Percentiles rank a stretch among this genome's conserved stretches.
These are phyloP conservation scores for Axinella damicornis DNA, from an alignment of 37 sponge, comb jelly and placozoan genomes.

Conservation along the genomic window DNA sequence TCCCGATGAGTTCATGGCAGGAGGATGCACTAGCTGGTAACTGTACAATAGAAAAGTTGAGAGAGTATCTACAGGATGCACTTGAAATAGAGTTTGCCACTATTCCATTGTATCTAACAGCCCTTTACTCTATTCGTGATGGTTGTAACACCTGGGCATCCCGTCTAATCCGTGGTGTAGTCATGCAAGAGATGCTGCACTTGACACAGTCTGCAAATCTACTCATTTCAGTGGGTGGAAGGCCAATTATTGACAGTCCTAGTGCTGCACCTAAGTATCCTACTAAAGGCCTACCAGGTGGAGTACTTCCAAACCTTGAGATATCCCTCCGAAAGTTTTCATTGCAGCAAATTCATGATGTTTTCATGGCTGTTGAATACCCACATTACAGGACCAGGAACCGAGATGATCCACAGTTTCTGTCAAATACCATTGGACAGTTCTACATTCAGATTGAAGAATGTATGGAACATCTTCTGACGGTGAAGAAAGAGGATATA, in stretches of 20 bases:
- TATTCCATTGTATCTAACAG: conserved; percentile 51
- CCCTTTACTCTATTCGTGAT: too few species aligned
- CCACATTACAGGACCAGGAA: conserved; percentile 17
- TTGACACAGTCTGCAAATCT: too few species aligned
- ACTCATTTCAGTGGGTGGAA: too few species aligned
- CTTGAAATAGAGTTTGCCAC: conserved; percentile 37
- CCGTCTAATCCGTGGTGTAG: too few species aligned
- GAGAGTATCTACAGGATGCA: conserved; percentile 21
- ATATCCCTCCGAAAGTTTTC: conserved; percentile 23
- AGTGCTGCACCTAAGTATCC: conserved; percentile 21
- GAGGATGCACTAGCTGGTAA: too few species aligned
- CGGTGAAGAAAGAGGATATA: too few species aligned
- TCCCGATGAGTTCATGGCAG: too few species aligned
- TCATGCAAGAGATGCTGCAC: too few species aligned
- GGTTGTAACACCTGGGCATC: too few species aligned
- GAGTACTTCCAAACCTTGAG: conserved; percentile 20
- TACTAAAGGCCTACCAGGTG: conserved; percentile 27
- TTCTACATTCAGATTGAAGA: too few species aligned
- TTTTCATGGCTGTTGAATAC: conserved; percentile 35
- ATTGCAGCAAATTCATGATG: too few species aligned
- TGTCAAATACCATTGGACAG: conserved; percentile 68
- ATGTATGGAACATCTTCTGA: too few species aligned
- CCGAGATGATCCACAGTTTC: not conserved
- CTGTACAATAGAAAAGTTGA: conserved; percentile 5
- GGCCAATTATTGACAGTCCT: conserved; percentile 34